Evolutionary conservation across 2,113 vertebrate species (phyloP).

Genomic region (Catharus fuscescens): DNA sequence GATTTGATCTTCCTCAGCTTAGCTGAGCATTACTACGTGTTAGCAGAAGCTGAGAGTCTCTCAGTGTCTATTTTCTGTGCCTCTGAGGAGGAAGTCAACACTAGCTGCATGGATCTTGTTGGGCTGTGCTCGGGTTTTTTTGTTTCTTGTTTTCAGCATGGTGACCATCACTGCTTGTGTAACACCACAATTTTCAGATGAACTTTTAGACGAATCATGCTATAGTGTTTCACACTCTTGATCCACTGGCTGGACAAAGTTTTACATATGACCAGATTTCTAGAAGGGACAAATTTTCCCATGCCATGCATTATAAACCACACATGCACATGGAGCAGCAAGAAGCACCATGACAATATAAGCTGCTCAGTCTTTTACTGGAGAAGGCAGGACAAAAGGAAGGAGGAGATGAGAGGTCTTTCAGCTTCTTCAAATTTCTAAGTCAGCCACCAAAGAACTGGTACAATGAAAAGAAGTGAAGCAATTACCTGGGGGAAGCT

Average conservation of each 20-base stretch:
- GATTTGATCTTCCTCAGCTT: background rate
- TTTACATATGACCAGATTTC: background rate
- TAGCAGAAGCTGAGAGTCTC: background rate
- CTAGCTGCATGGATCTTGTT: background rate
- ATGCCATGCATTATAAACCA: background rate
- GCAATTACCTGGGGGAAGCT: background rate
- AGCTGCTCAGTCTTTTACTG: background rate
- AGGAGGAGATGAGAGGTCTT: background rate
- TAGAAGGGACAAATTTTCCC: background rate
- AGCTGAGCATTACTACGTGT: background rate
- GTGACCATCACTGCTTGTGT: background rate
- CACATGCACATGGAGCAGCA: fast-evolving
- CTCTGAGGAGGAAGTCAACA: background rate
- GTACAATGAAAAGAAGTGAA: background rate
- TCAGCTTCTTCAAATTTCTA: background rate
- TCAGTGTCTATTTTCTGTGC: background rate
- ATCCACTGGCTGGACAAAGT: background rate
- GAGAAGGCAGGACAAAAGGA: background rate
- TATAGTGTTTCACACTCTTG: background rate
- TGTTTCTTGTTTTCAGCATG: background rate
- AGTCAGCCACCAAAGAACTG: background rate
- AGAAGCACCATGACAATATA: background rate
- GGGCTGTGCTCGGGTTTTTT: fast-evolving
- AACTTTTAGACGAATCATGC: background rate
- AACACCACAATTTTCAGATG: background rate